Evolutionary conservation across 2,113 vertebrate species (phyloP).

Genomic region (Xiphias gladius): DNA sequence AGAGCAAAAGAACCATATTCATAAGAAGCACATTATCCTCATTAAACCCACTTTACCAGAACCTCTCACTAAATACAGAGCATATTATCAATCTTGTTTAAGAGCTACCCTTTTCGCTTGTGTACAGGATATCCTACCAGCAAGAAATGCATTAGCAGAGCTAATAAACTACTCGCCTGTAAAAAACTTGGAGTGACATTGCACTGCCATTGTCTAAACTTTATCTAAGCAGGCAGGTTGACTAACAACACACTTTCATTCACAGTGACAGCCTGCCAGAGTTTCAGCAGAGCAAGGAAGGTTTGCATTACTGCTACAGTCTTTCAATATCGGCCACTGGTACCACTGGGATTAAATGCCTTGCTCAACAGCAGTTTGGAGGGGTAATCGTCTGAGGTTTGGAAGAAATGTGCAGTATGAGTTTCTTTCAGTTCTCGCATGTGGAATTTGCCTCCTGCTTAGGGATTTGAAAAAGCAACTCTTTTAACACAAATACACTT

Average conservation of each 20-base stretch:
- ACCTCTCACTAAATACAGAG: not conserved
- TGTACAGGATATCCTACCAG: slow-evolving; percentile 30
- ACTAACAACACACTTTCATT: slow-evolving; percentile 54
- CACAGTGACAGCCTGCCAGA: slow-evolving; percentile 55
- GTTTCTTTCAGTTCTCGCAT: slow-evolving; percentile 25
- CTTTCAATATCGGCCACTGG: not conserved
- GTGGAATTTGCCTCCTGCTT: slow-evolving; percentile 41
- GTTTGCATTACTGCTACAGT: not conserved
- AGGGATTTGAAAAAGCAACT: slow-evolving; percentile 60
- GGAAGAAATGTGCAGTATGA: slow-evolving; percentile 5
- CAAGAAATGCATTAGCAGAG: slow-evolving; percentile 51
- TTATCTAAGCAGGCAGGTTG: slow-evolving; percentile 56
- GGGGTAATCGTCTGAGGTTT: slow-evolving; percentile 7
- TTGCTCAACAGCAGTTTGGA: slow-evolving; percentile 22
- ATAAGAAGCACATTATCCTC: not conserved
- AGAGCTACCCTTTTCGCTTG: slow-evolving; percentile 22
- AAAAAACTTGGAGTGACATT: slow-evolving; percentile 55
- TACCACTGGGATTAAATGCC: slow-evolving; percentile 9
- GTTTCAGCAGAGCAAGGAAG: slow-evolving; percentile 14
- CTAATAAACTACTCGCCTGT: slow-evolving; percentile 43
- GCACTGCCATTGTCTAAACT: slow-evolving; percentile 36
- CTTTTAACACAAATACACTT: slow-evolving; percentile 51
- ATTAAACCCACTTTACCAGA: slow-evolving; percentile 4
- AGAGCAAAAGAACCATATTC: slow-evolving; percentile 1
- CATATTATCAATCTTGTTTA: slow-evolving; percentile 26